Evolutionary conservation across 2,797 vertebrate genomes (phyloP).

Genomic region (Sebastes diaconus): DNA sequence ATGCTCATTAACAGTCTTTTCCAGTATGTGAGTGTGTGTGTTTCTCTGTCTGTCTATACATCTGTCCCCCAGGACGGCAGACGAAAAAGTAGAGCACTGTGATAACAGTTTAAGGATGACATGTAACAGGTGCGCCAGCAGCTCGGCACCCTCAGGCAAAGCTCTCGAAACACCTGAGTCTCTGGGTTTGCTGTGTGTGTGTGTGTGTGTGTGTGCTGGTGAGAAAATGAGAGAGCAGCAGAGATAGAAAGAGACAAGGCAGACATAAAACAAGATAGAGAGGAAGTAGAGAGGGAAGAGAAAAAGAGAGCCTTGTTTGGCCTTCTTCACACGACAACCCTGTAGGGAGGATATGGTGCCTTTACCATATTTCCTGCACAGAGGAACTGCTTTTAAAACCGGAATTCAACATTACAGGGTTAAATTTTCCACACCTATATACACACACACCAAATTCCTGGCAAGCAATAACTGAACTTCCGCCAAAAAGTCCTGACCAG

Average conservation of each 20-base stretch:
- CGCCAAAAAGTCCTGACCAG: conserved; percentile 15
- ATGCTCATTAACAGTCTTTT: conserved; percentile 54
- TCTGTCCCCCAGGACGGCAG: neutral
- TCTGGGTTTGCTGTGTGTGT: neutral
- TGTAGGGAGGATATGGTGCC: conserved; percentile 47
- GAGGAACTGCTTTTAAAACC: conserved; percentile 36
- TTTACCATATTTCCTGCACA: conserved; percentile 43
- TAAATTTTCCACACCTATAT: conserved; percentile 26
- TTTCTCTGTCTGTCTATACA: conserved; percentile 11
- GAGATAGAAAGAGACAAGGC: neutral
- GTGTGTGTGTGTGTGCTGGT: neutral
- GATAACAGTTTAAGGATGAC: conserved; percentile 17
- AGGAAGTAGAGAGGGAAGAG: conserved; percentile 1
- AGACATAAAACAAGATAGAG: neutral
- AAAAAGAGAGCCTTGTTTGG: conserved; percentile 34
- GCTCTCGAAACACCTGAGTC: conserved; percentile 28
- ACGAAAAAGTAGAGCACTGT: neutral
- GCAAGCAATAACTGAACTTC: conserved; percentile 21
- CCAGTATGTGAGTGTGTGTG: neutral
- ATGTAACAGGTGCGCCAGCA: conserved; percentile 50
- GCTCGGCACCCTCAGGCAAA: conserved; percentile 22
- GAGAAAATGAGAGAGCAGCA: neutral
- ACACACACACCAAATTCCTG: conserved; percentile 30
- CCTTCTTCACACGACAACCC: conserved; percentile 28
- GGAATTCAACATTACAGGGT: conserved; percentile 31